Percentiles rank a stretch among this genome's conserved stretches.
Evolutionary conservation across 2,113 vertebrate species (phyloP).

Genomic region (Perognathus longimembris): DNA sequence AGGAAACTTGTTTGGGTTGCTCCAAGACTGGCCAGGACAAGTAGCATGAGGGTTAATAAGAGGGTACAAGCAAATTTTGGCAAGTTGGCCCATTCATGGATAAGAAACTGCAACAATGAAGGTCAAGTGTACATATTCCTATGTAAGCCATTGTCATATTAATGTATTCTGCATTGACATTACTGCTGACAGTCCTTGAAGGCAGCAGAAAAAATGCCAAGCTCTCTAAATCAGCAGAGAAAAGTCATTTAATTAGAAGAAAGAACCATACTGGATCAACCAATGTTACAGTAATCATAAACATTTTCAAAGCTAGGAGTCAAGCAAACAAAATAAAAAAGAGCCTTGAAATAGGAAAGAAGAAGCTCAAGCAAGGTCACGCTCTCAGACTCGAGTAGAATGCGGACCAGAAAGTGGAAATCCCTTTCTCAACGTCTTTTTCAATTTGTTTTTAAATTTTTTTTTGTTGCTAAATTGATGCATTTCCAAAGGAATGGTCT

Average conservation of each 20-base stretch:
- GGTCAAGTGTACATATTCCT: background rate
- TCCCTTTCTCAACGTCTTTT: background rate
- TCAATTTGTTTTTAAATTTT: background rate
- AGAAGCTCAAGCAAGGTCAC: background rate
- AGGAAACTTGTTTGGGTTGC: background rate
- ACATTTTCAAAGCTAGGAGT: background rate
- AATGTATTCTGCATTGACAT: background rate
- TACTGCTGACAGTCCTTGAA: background rate
- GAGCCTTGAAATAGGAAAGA: background rate
- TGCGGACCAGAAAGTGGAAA: background rate
- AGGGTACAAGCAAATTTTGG: background rate
- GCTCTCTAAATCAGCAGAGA: background rate
- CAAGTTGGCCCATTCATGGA: background rate
- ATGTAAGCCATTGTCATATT: background rate
- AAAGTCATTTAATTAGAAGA: background rate
- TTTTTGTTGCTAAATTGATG: background rate
- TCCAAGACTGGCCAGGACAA: background rate
- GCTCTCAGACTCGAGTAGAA: background rate
- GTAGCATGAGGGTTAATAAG: background rate
- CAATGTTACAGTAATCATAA: background rate
- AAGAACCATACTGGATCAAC: background rate
- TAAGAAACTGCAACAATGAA: background rate
- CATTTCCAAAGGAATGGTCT: background rate
- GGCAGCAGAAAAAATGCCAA: background rate
- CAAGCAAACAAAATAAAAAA: background rate